Base-by-base conservation (phyloP, 35 echinoderm and acorn worm genomes). In the Lytechinus variegatus region DNA sequence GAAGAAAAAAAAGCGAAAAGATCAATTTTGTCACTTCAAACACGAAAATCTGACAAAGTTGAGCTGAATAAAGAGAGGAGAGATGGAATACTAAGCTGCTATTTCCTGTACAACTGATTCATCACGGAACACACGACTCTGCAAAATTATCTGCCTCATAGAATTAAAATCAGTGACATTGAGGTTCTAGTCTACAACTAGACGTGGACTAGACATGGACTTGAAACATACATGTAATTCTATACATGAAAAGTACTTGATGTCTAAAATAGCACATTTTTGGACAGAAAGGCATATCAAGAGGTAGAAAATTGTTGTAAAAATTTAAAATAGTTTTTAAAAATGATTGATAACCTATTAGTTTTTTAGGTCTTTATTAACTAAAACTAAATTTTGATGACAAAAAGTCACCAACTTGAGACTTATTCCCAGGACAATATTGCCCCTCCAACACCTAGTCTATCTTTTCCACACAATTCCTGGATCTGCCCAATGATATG, bases 91-190 rank as follows among this genome's bases (percentile, higher is more conserved):
- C 88, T 90, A 90, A 90, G 52, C 52, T 44, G 28, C 52, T 16
- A 90, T 90, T 90, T 90, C 88, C 88, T 90, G 88, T 90, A 54
- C 52, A 54, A 54, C 88, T 90, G 88, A 90, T 54, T 90, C 88
- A 90, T 90, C 88, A 12, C 33, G 88, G 88, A 90, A 90, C 88
- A 44, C 52, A 90, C 29, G 88, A 90, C 88, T 90, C 52, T 90
- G 88, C 52, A 90, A 54, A 90, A 90, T 52, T 52, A 90, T 90
- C 88, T 90, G 52, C 88, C 88, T 54, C 88, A 90, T 52, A 90
- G 13, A 90, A 44, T 90, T 90, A 54, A 90, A 90, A 90, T 90
- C 88, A 21, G 52, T 90, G 88, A 90, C 88, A 90, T 90, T 90
- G 88, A 90, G 27, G 10, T 9, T 12, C 88, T 90, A 90, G 88